A percentile compares a stretch with the other conserved stretches of the same genome.
Evolutionary conservation across 1,140 invertebrate genomes (phyloP).

Genomic region (Drosophila suzukii): DNA sequence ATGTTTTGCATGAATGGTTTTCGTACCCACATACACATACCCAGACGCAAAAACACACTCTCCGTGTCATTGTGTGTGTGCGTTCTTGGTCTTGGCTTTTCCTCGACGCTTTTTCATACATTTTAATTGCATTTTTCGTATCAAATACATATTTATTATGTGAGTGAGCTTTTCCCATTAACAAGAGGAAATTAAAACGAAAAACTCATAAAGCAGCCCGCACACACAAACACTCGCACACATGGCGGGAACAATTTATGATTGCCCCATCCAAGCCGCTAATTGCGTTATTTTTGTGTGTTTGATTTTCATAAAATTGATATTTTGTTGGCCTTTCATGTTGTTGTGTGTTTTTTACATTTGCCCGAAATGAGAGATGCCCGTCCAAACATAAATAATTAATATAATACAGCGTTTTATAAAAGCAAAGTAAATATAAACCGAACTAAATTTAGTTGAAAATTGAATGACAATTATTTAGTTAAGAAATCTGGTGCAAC

Average conservation of each 20-base stretch:
- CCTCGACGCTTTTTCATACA: conserved; percentile 53
- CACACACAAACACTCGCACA: conserved; percentile 11
- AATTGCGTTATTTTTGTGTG: conserved; percentile 75
- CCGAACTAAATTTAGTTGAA: conserved; percentile 24
- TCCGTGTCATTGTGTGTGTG: conserved; percentile 10
- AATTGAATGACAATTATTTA: conserved; percentile 20
- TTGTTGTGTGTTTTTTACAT: conserved; percentile 32
- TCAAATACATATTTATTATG: conserved; percentile 79
- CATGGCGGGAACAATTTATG: conserved; percentile 60
- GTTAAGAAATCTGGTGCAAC: neutral
- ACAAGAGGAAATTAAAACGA: conserved; percentile 77
- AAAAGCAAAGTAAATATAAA: conserved; percentile 5
- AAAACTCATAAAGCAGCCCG: conserved; percentile 64
- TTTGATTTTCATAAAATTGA: conserved; percentile 73
- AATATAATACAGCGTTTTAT: conserved; percentile 24
- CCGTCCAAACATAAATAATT: conserved; percentile 30
- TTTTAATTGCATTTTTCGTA: conserved; percentile 81
- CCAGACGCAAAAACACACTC: neutral
- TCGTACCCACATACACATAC: conserved; percentile 1
- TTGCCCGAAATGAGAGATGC: conserved; percentile 1
- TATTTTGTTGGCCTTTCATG: conserved; percentile 46
- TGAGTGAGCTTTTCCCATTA: conserved; percentile 65
- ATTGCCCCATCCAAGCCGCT: conserved; percentile 57
- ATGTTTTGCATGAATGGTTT: conserved; percentile 78
- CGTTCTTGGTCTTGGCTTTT: conserved; percentile 42